A percentile compares a stretch with the other conserved stretches of the same genome.
Evolutionary conservation across 2,888 invertebrate genomes (phyloP).

Genomic region (Dusona sp.): DNA sequence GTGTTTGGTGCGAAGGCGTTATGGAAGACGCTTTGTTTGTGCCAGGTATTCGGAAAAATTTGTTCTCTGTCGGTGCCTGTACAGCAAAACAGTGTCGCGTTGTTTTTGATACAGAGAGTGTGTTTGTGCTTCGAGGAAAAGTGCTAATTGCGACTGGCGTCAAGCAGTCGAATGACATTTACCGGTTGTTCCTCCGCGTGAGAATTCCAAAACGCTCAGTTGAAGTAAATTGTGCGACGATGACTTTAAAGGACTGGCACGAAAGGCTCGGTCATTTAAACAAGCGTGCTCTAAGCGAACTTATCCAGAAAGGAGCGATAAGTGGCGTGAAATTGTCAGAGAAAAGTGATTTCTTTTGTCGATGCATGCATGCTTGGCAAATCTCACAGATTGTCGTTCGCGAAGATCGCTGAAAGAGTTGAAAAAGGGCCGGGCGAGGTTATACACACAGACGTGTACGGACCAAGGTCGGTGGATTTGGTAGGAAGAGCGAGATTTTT

Average conservation of each 20-base stretch:
- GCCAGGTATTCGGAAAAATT: conserved; percentile 70
- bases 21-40: conserved; percentile 73
- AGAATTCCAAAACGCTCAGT: neutral
- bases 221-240: conserved; percentile 46
- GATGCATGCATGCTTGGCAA: conserved; percentile 49
- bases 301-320: conserved; percentile 49
- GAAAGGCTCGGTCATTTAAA: conserved; percentile 65
- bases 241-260: conserved; percentile 64
- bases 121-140: conserved; percentile 3
- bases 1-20: neutral
- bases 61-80: conserved; percentile 71
- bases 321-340: conserved; percentile 48
- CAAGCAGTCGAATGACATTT: conserved; percentile 53
- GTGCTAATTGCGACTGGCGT: conserved; percentile 27
- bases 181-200: conserved; percentile 48
- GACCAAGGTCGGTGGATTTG: conserved; percentile 64
- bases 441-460: too few species aligned
- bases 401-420: conserved; percentile 20
- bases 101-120: conserved; percentile 8
- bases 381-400: conserved; percentile 40
- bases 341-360: conserved; percentile 69
- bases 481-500: conserved; percentile 64
- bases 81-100: conserved; percentile 15
- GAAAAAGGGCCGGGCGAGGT: conserved; percentile 52
- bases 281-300: conserved; percentile 40